Conservation (phyloP, 2,797 vertebrate genomes). For the Lutjanus campechanus region DNA sequence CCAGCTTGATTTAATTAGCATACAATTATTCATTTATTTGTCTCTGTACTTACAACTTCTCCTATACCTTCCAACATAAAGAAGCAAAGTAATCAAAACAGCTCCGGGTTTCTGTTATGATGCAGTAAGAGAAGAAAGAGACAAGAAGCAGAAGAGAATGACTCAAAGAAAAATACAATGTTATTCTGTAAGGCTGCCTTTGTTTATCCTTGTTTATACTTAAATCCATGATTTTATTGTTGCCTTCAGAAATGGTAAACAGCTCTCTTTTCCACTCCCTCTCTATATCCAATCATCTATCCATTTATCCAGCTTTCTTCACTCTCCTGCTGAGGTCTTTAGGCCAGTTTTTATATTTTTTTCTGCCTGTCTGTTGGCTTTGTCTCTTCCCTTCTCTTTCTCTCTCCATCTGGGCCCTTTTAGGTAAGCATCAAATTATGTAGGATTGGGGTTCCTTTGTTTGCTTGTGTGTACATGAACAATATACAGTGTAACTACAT, state of each 20-base stretch:
- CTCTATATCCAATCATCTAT: constrained; percentile 38
- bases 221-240: constrained; percentile 58
- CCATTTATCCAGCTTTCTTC: constrained; percentile 56
- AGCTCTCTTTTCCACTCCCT: constrained; percentile 23
- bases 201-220: constrained; percentile 48
- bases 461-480: background rate
- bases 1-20: constrained; percentile 41
- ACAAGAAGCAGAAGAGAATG: constrained; percentile 1
- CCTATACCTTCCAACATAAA: background rate
- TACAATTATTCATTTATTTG: constrained; percentile 23
- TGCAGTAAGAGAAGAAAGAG: constrained; percentile 9
- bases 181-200: constrained; percentile 34
- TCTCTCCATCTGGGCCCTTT: background rate
- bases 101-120: constrained; percentile 22
- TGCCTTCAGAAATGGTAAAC: constrained; percentile 45
- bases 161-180: constrained; percentile 21
- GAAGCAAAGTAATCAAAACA: constrained; percentile 18
- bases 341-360: background rate
- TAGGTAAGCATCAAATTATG: background rate
- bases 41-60: background rate
- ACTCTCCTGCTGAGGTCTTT: constrained; percentile 31
- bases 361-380: background rate
- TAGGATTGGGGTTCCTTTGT: background rate
- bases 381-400: background rate
- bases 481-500: background rate